Percentiles rank a stretch among this genome's conserved stretches.
These are phyloP conservation scores for Drosophila monieri DNA, from an alignment of 2,888 invertebrate genomes.

Conservation along the genomic window DNA sequence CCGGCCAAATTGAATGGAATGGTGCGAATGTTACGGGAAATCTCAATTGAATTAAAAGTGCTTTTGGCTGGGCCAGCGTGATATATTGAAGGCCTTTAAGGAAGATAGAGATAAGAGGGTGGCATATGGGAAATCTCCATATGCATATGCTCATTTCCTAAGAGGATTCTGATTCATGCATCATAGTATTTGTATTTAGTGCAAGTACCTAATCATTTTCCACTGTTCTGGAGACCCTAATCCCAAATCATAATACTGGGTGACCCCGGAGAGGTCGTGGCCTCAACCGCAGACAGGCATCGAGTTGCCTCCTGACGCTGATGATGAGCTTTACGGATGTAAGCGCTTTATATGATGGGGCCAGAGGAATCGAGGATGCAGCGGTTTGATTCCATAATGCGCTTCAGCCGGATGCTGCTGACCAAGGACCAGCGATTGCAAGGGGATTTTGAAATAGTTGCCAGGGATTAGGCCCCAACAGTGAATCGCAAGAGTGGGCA, in stretches of 20 bases:
- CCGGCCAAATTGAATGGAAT: slow-evolving; percentile 41
- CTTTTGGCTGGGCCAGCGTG: slow-evolving; percentile 12
- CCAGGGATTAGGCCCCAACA: slow-evolving; percentile 56
- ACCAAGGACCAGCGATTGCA: slow-evolving; percentile 46
- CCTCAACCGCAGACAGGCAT: neutral
- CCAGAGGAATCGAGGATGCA: neutral
- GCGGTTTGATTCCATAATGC: slow-evolving; percentile 17
- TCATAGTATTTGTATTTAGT: neutral
- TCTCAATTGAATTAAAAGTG: slow-evolving; percentile 42
- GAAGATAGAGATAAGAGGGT: neutral
- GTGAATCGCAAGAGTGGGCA: neutral
- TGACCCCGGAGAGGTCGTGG: neutral
- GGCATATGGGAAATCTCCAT: neutral
- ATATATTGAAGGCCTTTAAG: slow-evolving; percentile 10
- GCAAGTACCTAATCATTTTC: neutral
- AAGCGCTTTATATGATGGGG: slow-evolving; percentile 56
- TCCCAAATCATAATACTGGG: slow-evolving; percentile 17
- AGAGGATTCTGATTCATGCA: neutral
- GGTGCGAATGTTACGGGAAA: slow-evolving; percentile 31
- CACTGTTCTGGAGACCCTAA: neutral
- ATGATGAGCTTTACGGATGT: slow-evolving; percentile 59
- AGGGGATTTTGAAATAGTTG: slow-evolving; percentile 52
- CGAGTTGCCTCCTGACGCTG: slow-evolving; percentile 8
- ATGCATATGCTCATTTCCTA: neutral
- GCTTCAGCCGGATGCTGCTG: slow-evolving; percentile 48